Evolutionary conservation across 2,888 invertebrate species (phyloP).

Genomic region (Aphrophora alni): DNA sequence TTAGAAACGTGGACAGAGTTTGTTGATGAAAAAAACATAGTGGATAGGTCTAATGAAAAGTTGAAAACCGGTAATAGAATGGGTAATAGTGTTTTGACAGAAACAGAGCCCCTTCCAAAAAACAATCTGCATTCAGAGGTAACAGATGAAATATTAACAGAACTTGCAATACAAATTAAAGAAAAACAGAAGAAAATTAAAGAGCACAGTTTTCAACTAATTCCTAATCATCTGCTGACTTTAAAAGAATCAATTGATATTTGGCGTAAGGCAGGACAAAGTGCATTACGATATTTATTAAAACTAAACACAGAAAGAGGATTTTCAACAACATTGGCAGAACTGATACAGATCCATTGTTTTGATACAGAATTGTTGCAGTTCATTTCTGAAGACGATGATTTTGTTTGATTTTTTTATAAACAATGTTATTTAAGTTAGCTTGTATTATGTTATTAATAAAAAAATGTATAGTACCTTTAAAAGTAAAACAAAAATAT

Average conservation of each 20-base stretch:
- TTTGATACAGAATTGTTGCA: neutral
- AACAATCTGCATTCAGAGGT: neutral
- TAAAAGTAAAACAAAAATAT: no score
- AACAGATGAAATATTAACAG: neutral
- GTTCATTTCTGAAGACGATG: neutral
- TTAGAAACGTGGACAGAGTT: neutral
- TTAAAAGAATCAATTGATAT: neutral
- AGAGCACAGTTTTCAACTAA: neutral
- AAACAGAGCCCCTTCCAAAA: neutral
- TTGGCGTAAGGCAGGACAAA: neutral
- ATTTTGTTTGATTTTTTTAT: no score
- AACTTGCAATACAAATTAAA: neutral
- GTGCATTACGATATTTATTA: neutral
- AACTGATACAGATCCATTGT: neutral
- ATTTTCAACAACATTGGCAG: neutral
- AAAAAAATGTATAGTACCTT: no score
- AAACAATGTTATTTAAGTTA: no score
- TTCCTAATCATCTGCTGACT: neutral
- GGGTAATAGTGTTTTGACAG: neutral
- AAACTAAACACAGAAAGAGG: neutral
- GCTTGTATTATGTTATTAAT: no score
- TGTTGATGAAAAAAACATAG: neutral
- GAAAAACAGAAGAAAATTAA: neutral
- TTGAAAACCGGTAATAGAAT: neutral
- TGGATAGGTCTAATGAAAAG: neutral